Base-by-base conservation (phyloP, 2,888 invertebrate species). In the Lypha dubia region DNA sequence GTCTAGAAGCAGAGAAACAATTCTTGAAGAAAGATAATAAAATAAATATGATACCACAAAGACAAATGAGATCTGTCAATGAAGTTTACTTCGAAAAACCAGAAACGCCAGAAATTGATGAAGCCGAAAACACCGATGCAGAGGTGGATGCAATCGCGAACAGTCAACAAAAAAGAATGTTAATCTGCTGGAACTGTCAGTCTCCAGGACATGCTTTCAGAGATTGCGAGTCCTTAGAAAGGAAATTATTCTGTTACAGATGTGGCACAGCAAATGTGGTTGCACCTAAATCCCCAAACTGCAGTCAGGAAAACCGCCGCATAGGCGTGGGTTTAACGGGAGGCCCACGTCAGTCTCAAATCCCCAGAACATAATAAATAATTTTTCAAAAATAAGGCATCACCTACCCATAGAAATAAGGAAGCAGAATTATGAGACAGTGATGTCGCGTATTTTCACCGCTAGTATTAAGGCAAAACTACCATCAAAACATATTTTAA, bases 1-100 rank as follows among this genome's bases (percentile, higher is more conserved):
- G 63, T 8, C 5, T 63, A 41, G 44, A 63, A 22, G 28, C 63
- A 13, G 63, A 63, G 22, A 24, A n/a, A n/a, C n/a, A n/a, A 4
- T 44, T 63, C 9, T 22, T 24, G 0, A 41, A 9, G n/a, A 13
- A 41, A 0, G 63, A 63, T 9, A 24, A 1, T 4, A 41, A 20
- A 44, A 35, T 11, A 0, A 35, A 5, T 20, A 8, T 17, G 6
- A 3, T 15, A n/a, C 17, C 32, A 20, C 17, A 44, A 20, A 24
- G 22, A 44, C 44, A 44, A 44, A 13, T 44, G 44, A 44, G 44
- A 35, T 35, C 35, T 1, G 6, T 35, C 4, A 35, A 35, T 35
- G 35, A 35, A 35, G 35, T 35, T 35, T 35, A 35, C 8, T 8
- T 35, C 8, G 35, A 35, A 35, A 8, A 5, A 8, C 8, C 35